These are phyloP conservation scores for Hydropsyche tenuis DNA, from an alignment of 1,140 invertebrate species.

Conservation along the genomic window DNA sequence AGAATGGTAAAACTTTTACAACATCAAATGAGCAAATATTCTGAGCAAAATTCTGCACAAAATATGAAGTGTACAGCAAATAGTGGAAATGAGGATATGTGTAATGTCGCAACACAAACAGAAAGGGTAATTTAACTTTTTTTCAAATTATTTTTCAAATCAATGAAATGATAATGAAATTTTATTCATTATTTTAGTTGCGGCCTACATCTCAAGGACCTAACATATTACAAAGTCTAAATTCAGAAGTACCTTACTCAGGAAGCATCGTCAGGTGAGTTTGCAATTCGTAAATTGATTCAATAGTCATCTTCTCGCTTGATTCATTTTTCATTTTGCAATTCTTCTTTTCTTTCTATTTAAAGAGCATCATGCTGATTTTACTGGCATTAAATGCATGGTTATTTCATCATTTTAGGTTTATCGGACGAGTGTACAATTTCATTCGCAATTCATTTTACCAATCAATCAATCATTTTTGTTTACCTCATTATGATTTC, in stretches of 20 bases:
- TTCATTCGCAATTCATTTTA: conserved; percentile 30
- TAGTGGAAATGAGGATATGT: conserved; percentile 58
- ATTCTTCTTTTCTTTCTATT: conserved; percentile 13
- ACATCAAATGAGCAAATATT: conserved; percentile 59
- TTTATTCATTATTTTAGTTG: conserved; percentile 49
- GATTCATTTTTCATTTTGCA: conserved; percentile 9
- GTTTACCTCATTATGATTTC: neutral
- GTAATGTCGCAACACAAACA: conserved; percentile 62
- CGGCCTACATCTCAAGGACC: conserved; percentile 46
- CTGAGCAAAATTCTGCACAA: conserved; percentile 36
- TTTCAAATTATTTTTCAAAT: conserved; percentile 1
- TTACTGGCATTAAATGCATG: neutral
- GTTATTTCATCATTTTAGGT: conserved; percentile 44
- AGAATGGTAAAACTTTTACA: conserved; percentile 61
- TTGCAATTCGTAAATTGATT: neutral
- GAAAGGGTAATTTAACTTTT: conserved; percentile 55
- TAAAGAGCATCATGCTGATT: neutral
- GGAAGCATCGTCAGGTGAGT: conserved; percentile 46
- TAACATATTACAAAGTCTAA: conserved; percentile 42
- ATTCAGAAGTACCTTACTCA: conserved; percentile 34
- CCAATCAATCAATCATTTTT: conserved; percentile 10
- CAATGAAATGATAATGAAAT: neutral
- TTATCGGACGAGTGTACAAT: conserved; percentile 35
- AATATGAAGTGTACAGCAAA: conserved; percentile 52
- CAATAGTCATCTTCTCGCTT: conserved; percentile 9